Conservation (phyloP, 2,797 vertebrate species). For the Melanotaenia trifasciata region DNA sequence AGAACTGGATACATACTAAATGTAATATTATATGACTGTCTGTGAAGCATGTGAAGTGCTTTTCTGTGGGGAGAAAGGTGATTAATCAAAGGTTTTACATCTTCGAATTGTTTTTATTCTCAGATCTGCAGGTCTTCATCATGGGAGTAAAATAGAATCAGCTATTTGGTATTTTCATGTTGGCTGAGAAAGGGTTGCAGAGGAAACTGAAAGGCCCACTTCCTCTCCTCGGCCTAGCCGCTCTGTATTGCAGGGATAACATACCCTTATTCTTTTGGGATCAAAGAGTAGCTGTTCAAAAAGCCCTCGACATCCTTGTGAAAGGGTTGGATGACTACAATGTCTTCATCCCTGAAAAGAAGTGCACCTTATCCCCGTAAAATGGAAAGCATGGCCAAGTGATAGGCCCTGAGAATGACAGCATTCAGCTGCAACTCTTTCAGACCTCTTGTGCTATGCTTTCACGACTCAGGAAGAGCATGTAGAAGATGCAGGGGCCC, state of each 20-base stretch:
- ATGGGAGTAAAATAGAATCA: neutral
- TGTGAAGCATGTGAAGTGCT: too few relatives aligned
- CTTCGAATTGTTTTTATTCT: neutral
- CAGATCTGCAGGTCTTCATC: conserved; percentile 2
- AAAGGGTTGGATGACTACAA: neutral
- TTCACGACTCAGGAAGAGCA: neutral
- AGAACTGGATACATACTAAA: too few relatives aligned
- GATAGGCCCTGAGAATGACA: neutral
- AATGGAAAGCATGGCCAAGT: too few relatives aligned
- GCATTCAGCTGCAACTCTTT: neutral
- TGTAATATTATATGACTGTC: neutral
- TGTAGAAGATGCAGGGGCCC: neutral
- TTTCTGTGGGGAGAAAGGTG: neutral
- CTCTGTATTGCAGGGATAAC: neutral
- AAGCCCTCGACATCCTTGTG: neutral
- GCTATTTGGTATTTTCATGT: neutral
- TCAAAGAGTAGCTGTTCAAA: neutral
- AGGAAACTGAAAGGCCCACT: neutral
- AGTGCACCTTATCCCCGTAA: too few relatives aligned
- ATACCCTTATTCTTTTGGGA: neutral
- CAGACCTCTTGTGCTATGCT: neutral
- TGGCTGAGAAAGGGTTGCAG: too few relatives aligned
- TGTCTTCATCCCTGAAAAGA: neutral
- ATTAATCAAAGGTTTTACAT: neutral
- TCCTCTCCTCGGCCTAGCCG: neutral